Evolutionary conservation across 2,113 vertebrate species (phyloP).

Genomic region (Carassius gibelio): DNA sequence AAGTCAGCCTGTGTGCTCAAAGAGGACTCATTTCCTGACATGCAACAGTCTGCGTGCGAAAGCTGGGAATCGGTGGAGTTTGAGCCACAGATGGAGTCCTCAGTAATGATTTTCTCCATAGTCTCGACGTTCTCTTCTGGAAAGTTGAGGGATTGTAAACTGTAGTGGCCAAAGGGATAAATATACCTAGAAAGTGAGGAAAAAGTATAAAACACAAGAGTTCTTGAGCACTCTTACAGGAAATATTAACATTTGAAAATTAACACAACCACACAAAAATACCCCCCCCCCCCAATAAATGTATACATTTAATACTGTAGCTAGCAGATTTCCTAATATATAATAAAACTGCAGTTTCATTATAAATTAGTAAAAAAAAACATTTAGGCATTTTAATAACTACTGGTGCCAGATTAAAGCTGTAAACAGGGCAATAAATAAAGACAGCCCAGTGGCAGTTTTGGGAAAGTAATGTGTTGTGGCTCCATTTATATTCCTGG

Average conservation of each 20-base stretch:
- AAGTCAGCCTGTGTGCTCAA: slow-evolving; percentile 10
- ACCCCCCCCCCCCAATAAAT: neutral
- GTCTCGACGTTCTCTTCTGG: slow-evolving; percentile 79
- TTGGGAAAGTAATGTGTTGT: no score
- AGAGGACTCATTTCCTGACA: neutral
- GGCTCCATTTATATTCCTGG: no score
- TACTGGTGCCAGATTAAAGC: neutral
- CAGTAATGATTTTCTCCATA: slow-evolving; percentile 63
- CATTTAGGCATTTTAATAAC: neutral
- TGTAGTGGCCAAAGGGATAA: slow-evolving; percentile 51
- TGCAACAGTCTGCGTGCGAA: neutral
- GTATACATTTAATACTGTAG: no score
- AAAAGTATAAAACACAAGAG: neutral
- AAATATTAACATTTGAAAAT: neutral
- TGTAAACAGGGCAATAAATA: neutral
- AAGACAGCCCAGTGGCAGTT: neutral
- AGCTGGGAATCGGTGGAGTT: neutral
- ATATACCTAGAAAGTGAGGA: slow-evolving; percentile 44
- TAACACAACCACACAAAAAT: neutral
- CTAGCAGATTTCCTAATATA: no score
- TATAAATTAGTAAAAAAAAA: neutral
- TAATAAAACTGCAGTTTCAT: neutral
- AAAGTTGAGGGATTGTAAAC: slow-evolving; percentile 59
- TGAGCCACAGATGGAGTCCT: neutral
- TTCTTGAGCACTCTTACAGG: neutral